Conservation (phyloP, 2,888 invertebrate genomes). For the Acleris cristana region DNA sequence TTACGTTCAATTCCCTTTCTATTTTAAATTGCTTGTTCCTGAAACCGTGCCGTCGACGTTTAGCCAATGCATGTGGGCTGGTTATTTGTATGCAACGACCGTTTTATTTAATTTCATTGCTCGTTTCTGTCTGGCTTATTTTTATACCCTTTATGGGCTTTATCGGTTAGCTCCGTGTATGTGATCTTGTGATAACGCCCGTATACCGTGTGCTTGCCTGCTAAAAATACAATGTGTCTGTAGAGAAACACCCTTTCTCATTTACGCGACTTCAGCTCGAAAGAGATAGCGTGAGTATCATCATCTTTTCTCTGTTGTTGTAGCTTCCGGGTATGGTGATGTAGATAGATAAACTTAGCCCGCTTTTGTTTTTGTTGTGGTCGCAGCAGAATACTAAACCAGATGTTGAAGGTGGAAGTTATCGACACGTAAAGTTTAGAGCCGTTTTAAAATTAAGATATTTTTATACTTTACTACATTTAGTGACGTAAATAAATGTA, state of each 20-base stretch:
- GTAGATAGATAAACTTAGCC: constrained; percentile 9
- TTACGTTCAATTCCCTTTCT: constrained; percentile 26
- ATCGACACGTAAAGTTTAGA: constrained; percentile 31
- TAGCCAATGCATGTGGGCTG: constrained; percentile 29
- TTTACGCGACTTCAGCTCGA: neutral
- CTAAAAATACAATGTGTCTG: constrained; percentile 3
- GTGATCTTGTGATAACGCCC: constrained; percentile 35
- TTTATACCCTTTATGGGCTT: constrained; percentile 37
- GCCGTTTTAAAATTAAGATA: constrained; percentile 29
- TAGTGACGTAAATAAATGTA: constrained; percentile 13
- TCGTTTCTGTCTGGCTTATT: constrained; percentile 32
- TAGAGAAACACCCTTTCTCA: constrained; percentile 1
- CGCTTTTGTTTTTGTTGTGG: constrained; percentile 35
- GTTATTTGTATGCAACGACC: constrained; percentile 35
- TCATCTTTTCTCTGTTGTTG: constrained; percentile 5
- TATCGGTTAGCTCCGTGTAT: constrained; percentile 36
- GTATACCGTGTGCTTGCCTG: constrained; percentile 4
- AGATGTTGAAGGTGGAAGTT: constrained; percentile 33
- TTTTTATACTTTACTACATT: constrained; percentile 24
- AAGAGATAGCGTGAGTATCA: constrained; percentile 13
- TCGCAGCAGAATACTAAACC: constrained; percentile 36
- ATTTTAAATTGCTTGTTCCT: constrained; percentile 15
- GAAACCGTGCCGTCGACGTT: constrained; percentile 8
- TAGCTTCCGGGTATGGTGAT: constrained; percentile 4
- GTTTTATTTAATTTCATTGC: constrained; percentile 34